These are phyloP conservation scores for Steinernema hermaphroditum DNA, from an alignment of 2,888 invertebrate genomes.

Conservation along the genomic window DNA sequence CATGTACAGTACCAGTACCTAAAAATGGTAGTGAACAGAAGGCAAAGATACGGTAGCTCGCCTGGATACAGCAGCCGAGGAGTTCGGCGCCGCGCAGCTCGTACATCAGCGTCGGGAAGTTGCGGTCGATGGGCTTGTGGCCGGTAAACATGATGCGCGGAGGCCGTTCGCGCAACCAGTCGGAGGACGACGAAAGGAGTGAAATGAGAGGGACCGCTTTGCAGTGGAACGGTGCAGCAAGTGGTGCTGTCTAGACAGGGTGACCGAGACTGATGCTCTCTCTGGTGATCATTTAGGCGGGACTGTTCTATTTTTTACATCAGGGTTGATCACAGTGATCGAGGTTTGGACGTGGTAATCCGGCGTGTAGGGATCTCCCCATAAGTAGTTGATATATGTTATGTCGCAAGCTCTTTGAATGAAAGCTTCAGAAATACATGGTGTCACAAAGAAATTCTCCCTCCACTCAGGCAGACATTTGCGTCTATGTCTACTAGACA, in stretches of 20 bases:
- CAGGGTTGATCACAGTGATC: constrained; percentile 86
- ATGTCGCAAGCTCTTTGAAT: no score
- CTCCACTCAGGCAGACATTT: no score
- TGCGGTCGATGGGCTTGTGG: constrained; percentile 32
- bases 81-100: constrained; percentile 5
- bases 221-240: constrained; percentile 95
- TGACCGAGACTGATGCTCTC: not conserved
- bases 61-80: not conserved
- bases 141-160: constrained; percentile 29
- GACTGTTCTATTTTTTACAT: constrained; percentile 99
- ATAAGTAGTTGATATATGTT: no score
- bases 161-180: no score
- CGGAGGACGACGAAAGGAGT: no score
- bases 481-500: no score
- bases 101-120: constrained; percentile 28
- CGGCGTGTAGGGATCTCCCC: no score
- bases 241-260: constrained; percentile 81
- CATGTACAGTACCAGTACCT: constrained; percentile 27
- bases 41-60: not conserved
- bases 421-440: no score
- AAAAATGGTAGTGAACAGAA: not conserved
- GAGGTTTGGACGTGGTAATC: constrained; percentile 73
- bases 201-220: no score
- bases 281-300: constrained; percentile 73
- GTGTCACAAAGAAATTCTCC: no score